A percentile compares a stretch with the other conserved stretches of the same genome.
phyloP scores from a whole-genome alignment of 2,797 vertebrate species.

The Bradypodion ventrale region DNA sequence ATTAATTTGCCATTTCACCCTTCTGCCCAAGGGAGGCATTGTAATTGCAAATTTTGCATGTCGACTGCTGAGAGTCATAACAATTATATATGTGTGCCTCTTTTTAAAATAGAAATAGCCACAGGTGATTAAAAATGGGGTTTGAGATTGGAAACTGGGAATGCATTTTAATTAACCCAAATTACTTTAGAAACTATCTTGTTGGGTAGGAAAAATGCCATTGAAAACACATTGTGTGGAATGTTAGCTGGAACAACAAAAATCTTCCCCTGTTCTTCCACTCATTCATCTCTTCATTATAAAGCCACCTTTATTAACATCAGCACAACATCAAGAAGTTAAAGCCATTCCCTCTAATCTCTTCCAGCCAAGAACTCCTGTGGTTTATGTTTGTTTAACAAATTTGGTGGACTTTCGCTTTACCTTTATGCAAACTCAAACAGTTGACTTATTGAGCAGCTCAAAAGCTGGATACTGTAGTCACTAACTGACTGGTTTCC shows the following conservation, averaged over 20 bases:
- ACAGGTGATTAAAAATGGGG: conserved; percentile 81
- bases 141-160: conserved; percentile 73
- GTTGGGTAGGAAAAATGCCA: conserved; percentile 57
- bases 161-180: conserved; percentile 77
- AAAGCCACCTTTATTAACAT: conserved; percentile 45
- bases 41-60: conserved; percentile 80
- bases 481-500: conserved; percentile 33
- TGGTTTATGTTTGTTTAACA: conserved; percentile 46
- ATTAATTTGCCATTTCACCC: conserved; percentile 79
- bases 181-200: conserved; percentile 75
- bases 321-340: conserved; percentile 31
- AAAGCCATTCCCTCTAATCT: conserved; percentile 26
- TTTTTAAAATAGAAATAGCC: conserved; percentile 81
- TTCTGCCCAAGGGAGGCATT: conserved; percentile 78
- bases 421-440: conserved; percentile 52
- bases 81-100: conserved; percentile 75
- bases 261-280: conserved; percentile 39
- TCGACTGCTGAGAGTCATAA: conserved; percentile 79
- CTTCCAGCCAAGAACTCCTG: conserved; percentile 40
- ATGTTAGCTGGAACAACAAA: conserved; percentile 54
- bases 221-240: conserved; percentile 65
- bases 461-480: conserved; percentile 52
- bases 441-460: conserved; percentile 43
- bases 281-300: conserved; percentile 32
- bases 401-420: conserved; percentile 37